These are phyloP conservation scores for Meda fulgida DNA, from an alignment of 2,797 vertebrate species.

Conservation along the genomic window DNA sequence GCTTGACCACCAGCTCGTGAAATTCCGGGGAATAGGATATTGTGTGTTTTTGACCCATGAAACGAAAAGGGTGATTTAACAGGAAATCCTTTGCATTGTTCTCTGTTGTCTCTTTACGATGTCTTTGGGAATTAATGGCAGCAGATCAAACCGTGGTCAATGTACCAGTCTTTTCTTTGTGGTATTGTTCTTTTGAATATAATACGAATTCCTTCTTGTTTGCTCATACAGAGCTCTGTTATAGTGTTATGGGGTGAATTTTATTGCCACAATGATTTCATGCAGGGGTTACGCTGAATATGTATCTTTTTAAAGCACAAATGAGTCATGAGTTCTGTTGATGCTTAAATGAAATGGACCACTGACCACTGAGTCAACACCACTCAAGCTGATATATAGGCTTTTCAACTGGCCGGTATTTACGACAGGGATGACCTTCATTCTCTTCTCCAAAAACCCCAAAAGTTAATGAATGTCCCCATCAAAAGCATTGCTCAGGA, in stretches of 20 bases:
- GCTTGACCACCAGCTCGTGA: slow-evolving; percentile 49
- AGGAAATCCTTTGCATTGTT: slow-evolving; percentile 42
- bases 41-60: slow-evolving; percentile 21
- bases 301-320: slow-evolving; percentile 33
- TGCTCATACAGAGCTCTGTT: slow-evolving; percentile 25
- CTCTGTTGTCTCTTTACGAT: slow-evolving; percentile 8
- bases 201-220: slow-evolving; percentile 37
- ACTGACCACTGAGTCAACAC: slow-evolving; percentile 24
- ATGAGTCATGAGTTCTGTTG: not conserved
- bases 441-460: slow-evolving; percentile 1
- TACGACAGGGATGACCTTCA: slow-evolving; percentile 35
- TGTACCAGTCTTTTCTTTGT: slow-evolving; percentile 9
- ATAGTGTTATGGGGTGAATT: slow-evolving; percentile 11
- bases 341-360: not conserved
- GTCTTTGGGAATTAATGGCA: slow-evolving; percentile 35
- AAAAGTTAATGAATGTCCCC: slow-evolving; percentile 42
- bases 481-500: not conserved
- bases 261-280: not conserved
- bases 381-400: slow-evolving; percentile 13
- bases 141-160: slow-evolving; percentile 7
- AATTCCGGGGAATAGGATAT: slow-evolving; percentile 42
- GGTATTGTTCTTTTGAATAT: slow-evolving; percentile 11
- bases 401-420: slow-evolving; percentile 45
- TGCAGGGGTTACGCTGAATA: not conserved
- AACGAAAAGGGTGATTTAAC: slow-evolving; percentile 23